A percentile compares a stretch with the other conserved stretches of the same genome.
phyloP scores from a whole-genome alignment of 2,113 vertebrate species.

The Corynorhinus townsendii region DNA sequence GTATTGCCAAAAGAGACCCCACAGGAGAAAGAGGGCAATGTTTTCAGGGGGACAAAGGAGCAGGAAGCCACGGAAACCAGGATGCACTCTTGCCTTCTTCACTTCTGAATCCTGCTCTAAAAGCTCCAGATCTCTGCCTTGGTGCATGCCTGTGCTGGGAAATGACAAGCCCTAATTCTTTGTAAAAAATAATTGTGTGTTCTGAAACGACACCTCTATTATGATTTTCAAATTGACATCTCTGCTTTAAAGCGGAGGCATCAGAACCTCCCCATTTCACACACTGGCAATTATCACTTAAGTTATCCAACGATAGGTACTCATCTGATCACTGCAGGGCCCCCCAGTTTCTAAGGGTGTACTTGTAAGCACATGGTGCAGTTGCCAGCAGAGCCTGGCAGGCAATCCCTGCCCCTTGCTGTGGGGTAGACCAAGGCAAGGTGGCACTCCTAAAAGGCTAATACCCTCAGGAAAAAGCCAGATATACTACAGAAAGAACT shows the following conservation, averaged over 20 bases:
- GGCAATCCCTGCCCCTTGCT: constrained; percentile 40
- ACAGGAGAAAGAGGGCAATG: background rate
- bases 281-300: constrained; percentile 54
- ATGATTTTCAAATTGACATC: constrained; percentile 71
- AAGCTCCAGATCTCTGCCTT: constrained; percentile 40
- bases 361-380: background rate
- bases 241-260: constrained; percentile 70
- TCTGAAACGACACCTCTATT: constrained; percentile 61
- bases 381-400: background rate
- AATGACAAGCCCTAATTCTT: constrained; percentile 69
- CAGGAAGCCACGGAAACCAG: constrained; percentile 23
- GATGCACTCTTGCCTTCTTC: background rate
- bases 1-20: background rate
- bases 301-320: constrained; percentile 33
- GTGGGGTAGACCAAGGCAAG: constrained; percentile 9
- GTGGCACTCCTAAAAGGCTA: background rate
- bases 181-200: constrained; percentile 57
- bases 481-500: background rate
- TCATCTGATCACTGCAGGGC: constrained; percentile 33
- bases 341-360: background rate
- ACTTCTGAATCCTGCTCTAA: constrained; percentile 44
- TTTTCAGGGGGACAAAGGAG: background rate
- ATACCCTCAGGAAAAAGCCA: background rate
- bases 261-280: constrained; percentile 66
- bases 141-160: constrained; percentile 36